Evolutionary conservation across 2,113 vertebrate species (phyloP).

Genomic region (Uria lomvia): DNA sequence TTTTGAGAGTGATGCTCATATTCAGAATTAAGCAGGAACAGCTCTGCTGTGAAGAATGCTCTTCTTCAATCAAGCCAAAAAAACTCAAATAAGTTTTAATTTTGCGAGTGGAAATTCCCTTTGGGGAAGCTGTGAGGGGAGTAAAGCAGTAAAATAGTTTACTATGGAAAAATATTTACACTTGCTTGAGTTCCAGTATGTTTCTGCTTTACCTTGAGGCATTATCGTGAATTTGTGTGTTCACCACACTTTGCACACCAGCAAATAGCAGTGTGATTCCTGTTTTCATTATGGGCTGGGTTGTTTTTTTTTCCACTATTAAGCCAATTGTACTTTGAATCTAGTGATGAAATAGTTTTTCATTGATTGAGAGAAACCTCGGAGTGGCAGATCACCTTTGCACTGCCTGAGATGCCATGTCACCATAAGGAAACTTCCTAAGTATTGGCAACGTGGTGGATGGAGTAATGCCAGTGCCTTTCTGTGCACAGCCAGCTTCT

Average conservation of each 20-base stretch:
- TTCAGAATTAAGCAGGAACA: background rate
- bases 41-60: background rate
- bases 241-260: accelerated
- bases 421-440: accelerated
- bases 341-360: background rate
- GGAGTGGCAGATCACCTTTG: background rate
- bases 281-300: background rate
- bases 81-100: background rate
- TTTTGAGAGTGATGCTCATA: background rate
- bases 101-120: background rate
- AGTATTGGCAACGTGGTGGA: background rate
- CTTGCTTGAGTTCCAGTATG: background rate
- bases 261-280: background rate
- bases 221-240: accelerated
- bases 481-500: background rate
- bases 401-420: background rate
- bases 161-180: background rate
- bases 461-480: background rate
- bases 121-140: background rate
- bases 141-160: background rate
- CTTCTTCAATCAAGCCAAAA: background rate
- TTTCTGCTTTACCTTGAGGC: background rate
- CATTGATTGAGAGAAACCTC: background rate
- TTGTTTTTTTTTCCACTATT: background rate
- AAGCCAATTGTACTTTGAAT: background rate